phyloP scores from a whole-genome alignment of 2,113 vertebrate species.

The Anas platyrhynchos region DNA sequence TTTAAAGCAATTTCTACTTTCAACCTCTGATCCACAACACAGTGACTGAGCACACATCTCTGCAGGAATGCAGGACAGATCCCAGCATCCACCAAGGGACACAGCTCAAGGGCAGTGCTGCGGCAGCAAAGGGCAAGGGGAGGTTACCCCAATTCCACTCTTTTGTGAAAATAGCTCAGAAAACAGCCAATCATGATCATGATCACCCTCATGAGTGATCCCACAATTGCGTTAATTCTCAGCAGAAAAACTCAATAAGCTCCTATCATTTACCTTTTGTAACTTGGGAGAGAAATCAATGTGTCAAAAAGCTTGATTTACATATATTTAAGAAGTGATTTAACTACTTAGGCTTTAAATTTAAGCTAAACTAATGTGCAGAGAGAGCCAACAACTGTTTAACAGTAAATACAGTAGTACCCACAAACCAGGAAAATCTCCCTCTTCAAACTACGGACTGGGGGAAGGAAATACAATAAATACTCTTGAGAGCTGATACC shows the following conservation, averaged over 20 bases:
- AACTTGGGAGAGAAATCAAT: neutral
- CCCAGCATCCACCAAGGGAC: fast-evolving
- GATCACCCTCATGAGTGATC: fast-evolving
- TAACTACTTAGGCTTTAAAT: neutral
- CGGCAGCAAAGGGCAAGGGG: neutral
- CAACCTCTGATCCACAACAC: neutral
- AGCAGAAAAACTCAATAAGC: neutral
- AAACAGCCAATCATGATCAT: neutral
- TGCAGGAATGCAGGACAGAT: neutral
- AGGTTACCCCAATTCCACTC: neutral
- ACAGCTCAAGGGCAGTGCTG: neutral
- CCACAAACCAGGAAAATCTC: neutral
- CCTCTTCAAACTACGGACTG: neutral
- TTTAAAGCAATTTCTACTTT: fast-evolving
- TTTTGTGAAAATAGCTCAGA: neutral
- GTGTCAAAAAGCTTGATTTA: neutral
- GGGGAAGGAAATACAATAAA: neutral
- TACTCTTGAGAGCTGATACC: neutral
- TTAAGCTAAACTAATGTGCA: fast-evolving
- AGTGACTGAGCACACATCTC: neutral
- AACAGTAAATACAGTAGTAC: neutral
- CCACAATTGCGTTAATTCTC: neutral
- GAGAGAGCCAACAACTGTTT: neutral
- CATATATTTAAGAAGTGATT: neutral
- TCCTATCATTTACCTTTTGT: neutral